These are phyloP conservation scores for Ailuropoda melanoleuca DNA, from an alignment of 2,113 vertebrate genomes.

Conservation along the genomic window DNA sequence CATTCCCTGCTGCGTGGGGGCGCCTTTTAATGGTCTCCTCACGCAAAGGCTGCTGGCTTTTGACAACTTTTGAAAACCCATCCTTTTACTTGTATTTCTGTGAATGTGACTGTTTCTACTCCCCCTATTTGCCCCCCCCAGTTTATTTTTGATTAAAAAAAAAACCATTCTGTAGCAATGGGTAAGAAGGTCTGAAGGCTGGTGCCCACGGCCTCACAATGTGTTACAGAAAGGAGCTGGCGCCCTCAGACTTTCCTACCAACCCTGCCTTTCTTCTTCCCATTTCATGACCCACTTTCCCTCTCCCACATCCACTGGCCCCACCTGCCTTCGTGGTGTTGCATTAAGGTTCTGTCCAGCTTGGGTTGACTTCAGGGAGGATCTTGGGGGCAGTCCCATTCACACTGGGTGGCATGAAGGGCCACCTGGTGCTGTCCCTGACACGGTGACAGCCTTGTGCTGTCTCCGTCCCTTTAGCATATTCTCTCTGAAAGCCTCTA, in stretches of 20 bases:
- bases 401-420: not conserved
- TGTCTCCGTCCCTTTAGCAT: not conserved
- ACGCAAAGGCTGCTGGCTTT: not conserved
- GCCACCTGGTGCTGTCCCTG: not conserved
- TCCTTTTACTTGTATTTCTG: constrained; percentile 2
- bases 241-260: not conserved
- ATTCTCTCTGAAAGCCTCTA: not conserved
- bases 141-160: constrained; percentile 41
- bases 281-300: constrained; percentile 4
- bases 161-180: not conserved
- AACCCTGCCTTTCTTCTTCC: not conserved
- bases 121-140: accelerated
- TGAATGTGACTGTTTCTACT: not conserved
- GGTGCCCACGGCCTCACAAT: not conserved
- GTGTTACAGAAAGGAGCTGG: not conserved
- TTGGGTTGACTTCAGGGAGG: not conserved
- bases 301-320: not conserved
- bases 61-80: not conserved
- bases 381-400: not conserved
- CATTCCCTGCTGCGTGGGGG: not conserved
- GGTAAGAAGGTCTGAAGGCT: not conserved
- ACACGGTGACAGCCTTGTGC: not conserved
- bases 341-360: not conserved
- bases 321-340: not conserved
- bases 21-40: not conserved